Conservation (phyloP, 2,888 invertebrate genomes). For the Hypolimnas misippus region DNA sequence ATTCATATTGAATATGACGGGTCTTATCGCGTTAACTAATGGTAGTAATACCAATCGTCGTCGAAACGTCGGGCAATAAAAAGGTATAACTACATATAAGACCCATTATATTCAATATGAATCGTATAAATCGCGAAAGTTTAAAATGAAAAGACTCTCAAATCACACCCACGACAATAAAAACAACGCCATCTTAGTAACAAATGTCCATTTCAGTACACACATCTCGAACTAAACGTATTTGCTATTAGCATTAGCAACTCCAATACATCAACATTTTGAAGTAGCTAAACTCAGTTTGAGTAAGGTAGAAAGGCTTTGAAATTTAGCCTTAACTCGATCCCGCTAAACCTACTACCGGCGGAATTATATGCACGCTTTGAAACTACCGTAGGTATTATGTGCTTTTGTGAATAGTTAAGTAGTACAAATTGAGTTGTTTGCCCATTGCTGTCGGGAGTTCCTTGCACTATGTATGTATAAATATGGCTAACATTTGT, state of each 20-base stretch:
- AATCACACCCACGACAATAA: too few species aligned
- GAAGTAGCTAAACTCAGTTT: conserved; percentile 20
- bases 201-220: too few species aligned
- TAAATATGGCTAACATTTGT: background rate
- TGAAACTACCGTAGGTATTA: conserved; percentile 50
- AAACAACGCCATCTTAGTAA: too few species aligned
- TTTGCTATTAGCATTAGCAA: conserved; percentile 16
- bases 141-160: background rate
- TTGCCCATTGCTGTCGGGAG: conserved; percentile 47
- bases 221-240: background rate
- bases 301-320: conserved; percentile 30
- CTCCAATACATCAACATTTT: conserved; percentile 10
- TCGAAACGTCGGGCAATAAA: too few species aligned
- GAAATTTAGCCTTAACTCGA: conserved; percentile 52
- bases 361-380: conserved; percentile 50
- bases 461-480: conserved; percentile 17
- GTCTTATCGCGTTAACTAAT: too few species aligned
- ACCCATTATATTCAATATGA: too few species aligned
- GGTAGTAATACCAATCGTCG: too few species aligned
- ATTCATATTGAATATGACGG: too few species aligned
- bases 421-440: conserved; percentile 57
- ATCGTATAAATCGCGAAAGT: too few species aligned
- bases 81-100: too few species aligned
- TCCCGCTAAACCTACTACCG: conserved; percentile 44
- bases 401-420: conserved; percentile 58